These are phyloP conservation scores for Esox niger DNA, from an alignment of 2,113 vertebrate species.

Conservation along the genomic window DNA sequence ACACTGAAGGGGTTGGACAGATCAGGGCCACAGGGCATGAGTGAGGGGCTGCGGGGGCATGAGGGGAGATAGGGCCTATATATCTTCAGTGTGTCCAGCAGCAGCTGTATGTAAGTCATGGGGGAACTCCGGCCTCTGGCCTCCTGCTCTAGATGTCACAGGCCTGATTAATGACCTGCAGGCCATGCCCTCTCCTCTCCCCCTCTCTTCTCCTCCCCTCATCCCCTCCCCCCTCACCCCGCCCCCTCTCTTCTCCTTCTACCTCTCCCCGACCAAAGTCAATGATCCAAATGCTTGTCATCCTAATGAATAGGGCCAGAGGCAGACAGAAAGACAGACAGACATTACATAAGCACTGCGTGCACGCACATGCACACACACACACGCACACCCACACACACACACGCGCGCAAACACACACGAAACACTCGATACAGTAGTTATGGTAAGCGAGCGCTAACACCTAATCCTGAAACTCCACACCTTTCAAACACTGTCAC, in stretches of 20 bases:
- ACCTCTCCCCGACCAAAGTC: slow-evolving; percentile 31
- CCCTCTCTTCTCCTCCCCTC: too few relatives aligned
- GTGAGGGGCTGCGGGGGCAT: slow-evolving; percentile 26
- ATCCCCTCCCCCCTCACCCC: slow-evolving; percentile 10
- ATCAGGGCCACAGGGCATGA: slow-evolving; percentile 49
- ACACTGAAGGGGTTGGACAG: slow-evolving; percentile 54
- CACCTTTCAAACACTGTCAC: slow-evolving; percentile 8
- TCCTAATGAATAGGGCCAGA: slow-evolving; percentile 44
- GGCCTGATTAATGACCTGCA: slow-evolving; percentile 73
- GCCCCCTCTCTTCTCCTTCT: too few relatives aligned
- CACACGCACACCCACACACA: slow-evolving; percentile 24
- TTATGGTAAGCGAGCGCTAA: not conserved
- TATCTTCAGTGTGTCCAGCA: slow-evolving; percentile 59
- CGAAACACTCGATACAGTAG: not conserved
- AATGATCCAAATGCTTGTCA: slow-evolving; percentile 46
- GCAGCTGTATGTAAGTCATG: slow-evolving; percentile 66
- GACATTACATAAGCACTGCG: not conserved
- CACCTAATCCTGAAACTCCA: not conserved
- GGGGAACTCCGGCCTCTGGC: slow-evolving; percentile 63
- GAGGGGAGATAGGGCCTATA: slow-evolving; percentile 37
- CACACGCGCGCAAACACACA: slow-evolving; percentile 6
- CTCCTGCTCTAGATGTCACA: slow-evolving; percentile 73
- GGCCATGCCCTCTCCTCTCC: slow-evolving; percentile 46
- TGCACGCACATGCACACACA: slow-evolving; percentile 13
- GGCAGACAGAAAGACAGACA: slow-evolving; percentile 10